Evolutionary conservation across 1,140 invertebrate genomes (phyloP).

Genomic region (Nymphalis io): DNA sequence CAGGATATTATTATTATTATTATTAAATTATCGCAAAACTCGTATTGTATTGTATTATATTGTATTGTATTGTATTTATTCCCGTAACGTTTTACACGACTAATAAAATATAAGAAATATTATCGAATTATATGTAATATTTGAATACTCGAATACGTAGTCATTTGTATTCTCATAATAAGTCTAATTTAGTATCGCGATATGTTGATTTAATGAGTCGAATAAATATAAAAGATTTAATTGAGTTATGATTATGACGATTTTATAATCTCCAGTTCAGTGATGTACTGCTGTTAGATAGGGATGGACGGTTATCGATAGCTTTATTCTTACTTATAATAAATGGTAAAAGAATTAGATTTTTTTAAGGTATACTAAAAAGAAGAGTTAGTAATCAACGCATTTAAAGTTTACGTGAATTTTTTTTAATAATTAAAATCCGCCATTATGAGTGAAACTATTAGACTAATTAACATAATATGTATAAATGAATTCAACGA

Average conservation of each 20-base stretch:
- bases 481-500: too few relatives aligned
- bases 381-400: too few relatives aligned
- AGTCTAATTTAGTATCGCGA: conserved; percentile 38
- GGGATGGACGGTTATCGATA: conserved; percentile 12
- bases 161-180: conserved; percentile 21
- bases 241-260: conserved; percentile 75
- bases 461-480: too few relatives aligned
- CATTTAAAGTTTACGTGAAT: too few relatives aligned
- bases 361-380: too few relatives aligned
- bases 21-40: too few relatives aligned
- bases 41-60: too few relatives aligned
- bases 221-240: conserved; percentile 76
- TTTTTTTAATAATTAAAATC: too few relatives aligned
- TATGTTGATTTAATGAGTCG: conserved; percentile 52
- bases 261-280: conserved; percentile 61
- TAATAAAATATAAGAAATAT: conserved; percentile 7
- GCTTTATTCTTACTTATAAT: conserved; percentile 10
- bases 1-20: too few relatives aligned
- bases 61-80: too few relatives aligned
- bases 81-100: neutral
- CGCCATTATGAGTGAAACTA: too few relatives aligned
- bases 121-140: conserved; percentile 1
- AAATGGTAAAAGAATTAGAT: neutral
- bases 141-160: conserved; percentile 2
- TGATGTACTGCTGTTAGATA: conserved; percentile 44